Evolutionary conservation across 1,140 invertebrate genomes (phyloP).

Genomic region (Drosophila fuyamai): DNA sequence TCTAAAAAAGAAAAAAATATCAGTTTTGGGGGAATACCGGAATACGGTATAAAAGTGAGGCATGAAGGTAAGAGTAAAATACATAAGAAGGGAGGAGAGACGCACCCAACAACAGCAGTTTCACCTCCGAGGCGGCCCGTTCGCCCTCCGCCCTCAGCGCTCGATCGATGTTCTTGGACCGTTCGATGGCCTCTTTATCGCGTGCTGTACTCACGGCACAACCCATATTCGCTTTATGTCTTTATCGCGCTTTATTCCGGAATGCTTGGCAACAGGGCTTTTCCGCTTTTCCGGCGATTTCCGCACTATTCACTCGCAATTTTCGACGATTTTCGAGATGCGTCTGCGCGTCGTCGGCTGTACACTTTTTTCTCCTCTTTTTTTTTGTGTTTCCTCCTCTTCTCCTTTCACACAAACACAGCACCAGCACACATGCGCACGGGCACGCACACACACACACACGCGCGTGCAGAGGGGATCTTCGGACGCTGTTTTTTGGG

Average conservation of each 20-base stretch:
- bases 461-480: background rate
- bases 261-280: conserved; percentile 28
- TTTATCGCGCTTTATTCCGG: conserved; percentile 35
- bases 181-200: conserved; percentile 92
- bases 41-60: background rate
- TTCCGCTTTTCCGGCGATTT: conserved; percentile 35
- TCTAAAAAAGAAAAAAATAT: background rate
- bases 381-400: conserved; percentile 39
- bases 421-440: conserved; percentile 45
- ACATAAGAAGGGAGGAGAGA: conserved; percentile 22
- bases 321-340: conserved; percentile 61
- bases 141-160: conserved; percentile 93
- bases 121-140: conserved; percentile 94
- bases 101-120: conserved; percentile 93
- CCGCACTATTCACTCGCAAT: conserved; percentile 63
- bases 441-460: conserved; percentile 44
- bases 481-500: conserved; percentile 24
- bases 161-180: conserved; percentile 96
- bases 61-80: conserved; percentile 2
- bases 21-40: conserved; percentile 3
- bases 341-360: conserved; percentile 80
- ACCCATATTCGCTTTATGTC: conserved; percentile 88
- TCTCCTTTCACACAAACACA: conserved; percentile 58
- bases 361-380: conserved; percentile 64
- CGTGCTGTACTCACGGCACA: conserved; percentile 92